Conservation (phyloP, 2,113 vertebrate genomes). For the Poeciliopsis occidentalis region DNA sequence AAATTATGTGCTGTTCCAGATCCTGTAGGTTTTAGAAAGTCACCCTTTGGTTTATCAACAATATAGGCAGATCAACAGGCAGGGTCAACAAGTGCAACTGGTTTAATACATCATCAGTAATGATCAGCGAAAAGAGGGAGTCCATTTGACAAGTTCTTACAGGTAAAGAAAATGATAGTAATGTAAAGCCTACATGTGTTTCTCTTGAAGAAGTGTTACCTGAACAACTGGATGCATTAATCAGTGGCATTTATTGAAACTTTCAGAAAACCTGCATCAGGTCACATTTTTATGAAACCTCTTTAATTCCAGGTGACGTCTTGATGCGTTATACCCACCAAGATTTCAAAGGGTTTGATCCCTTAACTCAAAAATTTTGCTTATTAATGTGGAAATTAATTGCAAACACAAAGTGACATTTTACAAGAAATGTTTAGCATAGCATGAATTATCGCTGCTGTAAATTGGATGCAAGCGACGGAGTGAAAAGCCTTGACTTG, state of each 20-base stretch:
- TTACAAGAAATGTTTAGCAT: conserved; percentile 90
- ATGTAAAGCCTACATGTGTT: neutral
- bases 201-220: neutral
- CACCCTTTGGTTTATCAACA: neutral
- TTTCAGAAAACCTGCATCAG: conserved; percentile 14
- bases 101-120: neutral
- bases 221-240: conserved; percentile 58
- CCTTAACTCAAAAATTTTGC: conserved; percentile 80
- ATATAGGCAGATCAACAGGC: too few species aligned
- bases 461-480: conserved; percentile 79
- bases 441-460: conserved; percentile 84
- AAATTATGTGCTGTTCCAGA: neutral
- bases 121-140: neutral
- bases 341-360: conserved; percentile 70
- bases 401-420: conserved; percentile 89
- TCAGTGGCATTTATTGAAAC: conserved; percentile 43
- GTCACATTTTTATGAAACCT: conserved; percentile 73
- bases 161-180: neutral
- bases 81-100: neutral
- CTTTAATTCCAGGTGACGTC: conserved; percentile 66
- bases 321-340: conserved; percentile 80
- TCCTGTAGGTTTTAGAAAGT: too few species aligned
- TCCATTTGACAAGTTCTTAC: neutral
- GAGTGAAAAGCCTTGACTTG: conserved; percentile 79
- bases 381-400: conserved; percentile 91